Evolutionary conservation across 2,797 vertebrate genomes (phyloP).

Genomic region (Ciconia nigra): DNA sequence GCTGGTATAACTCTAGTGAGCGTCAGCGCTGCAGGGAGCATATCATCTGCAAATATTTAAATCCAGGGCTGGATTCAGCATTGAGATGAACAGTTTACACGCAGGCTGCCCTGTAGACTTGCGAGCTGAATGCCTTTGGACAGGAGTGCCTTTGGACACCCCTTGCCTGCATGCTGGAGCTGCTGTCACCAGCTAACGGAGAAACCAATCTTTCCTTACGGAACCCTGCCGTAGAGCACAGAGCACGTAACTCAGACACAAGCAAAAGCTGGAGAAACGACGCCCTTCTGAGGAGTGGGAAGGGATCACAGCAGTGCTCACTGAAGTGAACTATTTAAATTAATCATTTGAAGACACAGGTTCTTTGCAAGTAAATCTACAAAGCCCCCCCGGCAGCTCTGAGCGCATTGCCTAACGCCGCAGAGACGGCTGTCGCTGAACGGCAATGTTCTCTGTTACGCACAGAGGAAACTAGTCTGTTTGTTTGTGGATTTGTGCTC

Average conservation of each 20-base stretch:
- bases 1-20: no score
- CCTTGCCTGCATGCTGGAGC: neutral
- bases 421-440: neutral
- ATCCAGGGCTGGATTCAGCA: neutral
- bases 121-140: neutral
- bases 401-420: neutral
- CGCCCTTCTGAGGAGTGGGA: neutral
- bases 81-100: accelerated
- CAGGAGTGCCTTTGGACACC: neutral
- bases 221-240: neutral
- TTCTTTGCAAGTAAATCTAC: neutral
- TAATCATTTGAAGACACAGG: neutral
- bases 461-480: neutral
- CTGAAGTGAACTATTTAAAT: neutral
- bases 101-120: no score
- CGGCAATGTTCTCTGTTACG: neutral
- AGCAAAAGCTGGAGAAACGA: neutral
- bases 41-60: neutral
- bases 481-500: neutral
- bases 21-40: neutral
- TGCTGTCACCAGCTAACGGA: neutral
- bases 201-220: neutral
- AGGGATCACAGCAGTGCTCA: neutral
- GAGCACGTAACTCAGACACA: neutral
- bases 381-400: accelerated